Conservation (phyloP, 2,113 vertebrate species). For the Apeltes quadracus region DNA sequence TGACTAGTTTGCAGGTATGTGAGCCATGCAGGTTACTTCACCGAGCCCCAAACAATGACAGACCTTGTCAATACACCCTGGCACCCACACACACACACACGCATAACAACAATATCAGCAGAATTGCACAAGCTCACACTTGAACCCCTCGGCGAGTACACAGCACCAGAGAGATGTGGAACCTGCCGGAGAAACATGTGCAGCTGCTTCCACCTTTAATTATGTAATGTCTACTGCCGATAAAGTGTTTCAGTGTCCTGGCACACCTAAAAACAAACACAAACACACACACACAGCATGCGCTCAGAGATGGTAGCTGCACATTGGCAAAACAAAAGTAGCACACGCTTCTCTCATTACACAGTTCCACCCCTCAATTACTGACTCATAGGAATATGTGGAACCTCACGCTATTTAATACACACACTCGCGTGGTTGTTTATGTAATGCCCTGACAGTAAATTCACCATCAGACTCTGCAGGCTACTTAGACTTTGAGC, state of each 20-base stretch:
- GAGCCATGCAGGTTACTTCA: conserved; percentile 35
- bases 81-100: background rate
- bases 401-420: background rate
- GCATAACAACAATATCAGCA: background rate
- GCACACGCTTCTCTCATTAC: background rate
- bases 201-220: conserved; percentile 12
- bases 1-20: too few species aligned
- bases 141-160: conserved; percentile 5
- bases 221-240: background rate
- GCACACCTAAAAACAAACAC: conserved; percentile 8
- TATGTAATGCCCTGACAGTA: conserved; percentile 2
- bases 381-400: background rate
- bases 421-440: background rate
- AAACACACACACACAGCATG: background rate
- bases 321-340: background rate
- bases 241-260: background rate
- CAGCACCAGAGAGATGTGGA: conserved; percentile 5
- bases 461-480: conserved; percentile 6
- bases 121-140: conserved; percentile 20
- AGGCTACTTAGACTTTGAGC: background rate
- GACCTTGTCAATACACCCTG: conserved; percentile 28
- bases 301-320: background rate
- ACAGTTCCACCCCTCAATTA: background rate
- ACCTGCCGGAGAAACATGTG: conserved; percentile 4
- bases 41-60: conserved; percentile 47